These are phyloP conservation scores for Clarias macrocephalus DNA, from an alignment of 2,113 vertebrate species.

Conservation along the genomic window DNA sequence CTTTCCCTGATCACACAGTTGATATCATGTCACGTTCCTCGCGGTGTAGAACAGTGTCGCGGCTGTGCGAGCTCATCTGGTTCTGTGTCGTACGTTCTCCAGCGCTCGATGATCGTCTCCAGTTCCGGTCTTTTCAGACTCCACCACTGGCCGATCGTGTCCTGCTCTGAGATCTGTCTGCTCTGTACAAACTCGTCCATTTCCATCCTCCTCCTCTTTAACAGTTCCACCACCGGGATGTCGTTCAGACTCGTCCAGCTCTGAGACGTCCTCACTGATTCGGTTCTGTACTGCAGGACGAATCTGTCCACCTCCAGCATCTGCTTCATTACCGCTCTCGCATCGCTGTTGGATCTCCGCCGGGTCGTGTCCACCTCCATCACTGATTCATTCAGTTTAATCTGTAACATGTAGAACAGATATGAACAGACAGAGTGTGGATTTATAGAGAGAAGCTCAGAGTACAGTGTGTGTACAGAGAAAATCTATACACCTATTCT, in stretches of 20 bases:
- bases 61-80: neutral
- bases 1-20: neutral
- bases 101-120: neutral
- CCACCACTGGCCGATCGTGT: neutral
- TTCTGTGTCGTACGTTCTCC: neutral
- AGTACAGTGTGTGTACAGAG: neutral
- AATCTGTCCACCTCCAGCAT: neutral
- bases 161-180: neutral
- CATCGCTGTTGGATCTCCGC: neutral
- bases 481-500: no score
- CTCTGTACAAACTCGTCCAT: neutral
- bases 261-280: neutral
- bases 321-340: neutral
- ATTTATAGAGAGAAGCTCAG: neutral
- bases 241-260: neutral
- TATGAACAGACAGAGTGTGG: neutral
- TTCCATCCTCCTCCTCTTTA: neutral
- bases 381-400: no score
- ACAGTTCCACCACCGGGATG: no score
- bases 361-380: neutral
- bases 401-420: neutral
- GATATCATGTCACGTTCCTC: neutral
- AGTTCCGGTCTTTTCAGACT: neutral
- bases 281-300: neutral
- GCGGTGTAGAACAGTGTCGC: neutral